Evolutionary conservation across 2,113 vertebrate species (phyloP).

Genomic region (Anas platyrhynchos): DNA sequence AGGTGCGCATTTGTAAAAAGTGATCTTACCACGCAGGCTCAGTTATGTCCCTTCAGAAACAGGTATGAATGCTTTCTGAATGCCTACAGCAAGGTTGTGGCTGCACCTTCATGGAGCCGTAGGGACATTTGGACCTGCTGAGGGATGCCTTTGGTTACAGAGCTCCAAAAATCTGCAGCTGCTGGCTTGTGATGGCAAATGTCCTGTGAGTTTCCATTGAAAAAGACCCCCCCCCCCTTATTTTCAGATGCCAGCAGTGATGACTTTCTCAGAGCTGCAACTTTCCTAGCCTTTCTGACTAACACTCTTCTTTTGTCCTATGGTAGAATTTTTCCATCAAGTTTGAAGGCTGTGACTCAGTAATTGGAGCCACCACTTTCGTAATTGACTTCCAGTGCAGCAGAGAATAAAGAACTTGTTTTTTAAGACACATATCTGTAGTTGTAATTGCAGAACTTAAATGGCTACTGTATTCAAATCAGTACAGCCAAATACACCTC

Average conservation of each 20-base stretch:
- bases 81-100: fast-evolving
- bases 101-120: neutral
- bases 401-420: neutral
- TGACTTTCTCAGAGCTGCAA: neutral
- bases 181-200: neutral
- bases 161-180: neutral
- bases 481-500: neutral
- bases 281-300: neutral
- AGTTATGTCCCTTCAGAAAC: neutral
- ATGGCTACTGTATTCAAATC: neutral
- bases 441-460: neutral
- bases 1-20: neutral
- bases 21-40: neutral
- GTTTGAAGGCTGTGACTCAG: neutral
- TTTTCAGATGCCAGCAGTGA: neutral
- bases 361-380: neutral
- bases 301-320: neutral
- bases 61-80: neutral
- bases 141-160: neutral
- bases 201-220: fast-evolving
- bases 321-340: neutral
- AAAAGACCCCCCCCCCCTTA: fast-evolving
- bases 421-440: neutral
- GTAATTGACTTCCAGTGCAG: neutral
- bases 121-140: fast-evolving